Conservation (phyloP, 2,797 vertebrate species). For the Gallinago solitaria region DNA sequence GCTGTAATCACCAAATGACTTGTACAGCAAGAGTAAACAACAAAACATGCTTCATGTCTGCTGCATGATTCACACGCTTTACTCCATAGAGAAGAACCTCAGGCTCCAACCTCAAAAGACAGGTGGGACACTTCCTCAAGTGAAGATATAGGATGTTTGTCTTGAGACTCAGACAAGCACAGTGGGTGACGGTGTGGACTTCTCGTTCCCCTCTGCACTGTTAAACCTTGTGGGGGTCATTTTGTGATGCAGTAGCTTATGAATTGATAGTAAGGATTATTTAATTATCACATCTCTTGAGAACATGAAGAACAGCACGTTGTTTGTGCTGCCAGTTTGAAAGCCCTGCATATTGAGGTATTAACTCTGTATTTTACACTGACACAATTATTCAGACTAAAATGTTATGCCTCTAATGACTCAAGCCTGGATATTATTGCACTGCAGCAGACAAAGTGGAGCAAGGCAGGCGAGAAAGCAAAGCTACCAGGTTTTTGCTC, state of each 20-base stretch:
- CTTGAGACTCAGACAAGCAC: background rate
- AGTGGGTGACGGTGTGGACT: accelerated
- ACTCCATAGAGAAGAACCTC: background rate
- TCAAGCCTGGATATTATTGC: background rate
- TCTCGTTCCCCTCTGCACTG: background rate
- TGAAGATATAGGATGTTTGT: background rate
- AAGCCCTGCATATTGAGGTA: background rate
- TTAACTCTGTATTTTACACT: background rate
- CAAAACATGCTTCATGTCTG: background rate
- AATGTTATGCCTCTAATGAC: background rate
- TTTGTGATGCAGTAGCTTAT: background rate
- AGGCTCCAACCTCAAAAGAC: background rate
- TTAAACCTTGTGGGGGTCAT: background rate
- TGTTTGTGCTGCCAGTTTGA: background rate
- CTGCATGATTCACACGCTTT: background rate
- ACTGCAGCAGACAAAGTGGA: background rate
- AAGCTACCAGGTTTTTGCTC: background rate
- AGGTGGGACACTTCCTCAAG: background rate
- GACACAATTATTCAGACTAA: background rate
- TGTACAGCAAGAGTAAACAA: background rate
- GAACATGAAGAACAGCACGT: background rate
- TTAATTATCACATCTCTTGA: background rate
- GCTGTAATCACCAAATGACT: background rate
- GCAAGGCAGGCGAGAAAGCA: background rate
- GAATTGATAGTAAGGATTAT: background rate